Evolutionary conservation across 2,797 vertebrate genomes (phyloP).

Genomic region (Gila robusta): DNA sequence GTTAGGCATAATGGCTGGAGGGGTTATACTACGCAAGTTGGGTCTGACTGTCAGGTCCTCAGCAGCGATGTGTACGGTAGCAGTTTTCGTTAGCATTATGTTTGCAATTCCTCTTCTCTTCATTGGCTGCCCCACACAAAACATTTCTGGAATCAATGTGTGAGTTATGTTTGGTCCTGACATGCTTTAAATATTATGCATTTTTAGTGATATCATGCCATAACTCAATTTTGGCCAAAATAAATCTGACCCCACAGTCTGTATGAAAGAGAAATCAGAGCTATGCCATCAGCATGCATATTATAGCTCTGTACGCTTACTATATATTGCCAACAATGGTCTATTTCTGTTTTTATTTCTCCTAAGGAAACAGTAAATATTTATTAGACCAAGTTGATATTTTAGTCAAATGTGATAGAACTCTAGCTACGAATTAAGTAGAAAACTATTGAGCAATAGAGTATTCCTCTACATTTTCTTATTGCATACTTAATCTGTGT

Average conservation of each 20-base stretch:
- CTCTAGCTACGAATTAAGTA: neutral
- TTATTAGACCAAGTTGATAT: no score
- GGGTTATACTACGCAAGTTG: conserved; percentile 83
- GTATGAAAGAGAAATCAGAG: neutral
- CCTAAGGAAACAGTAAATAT: neutral
- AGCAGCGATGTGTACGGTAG: conserved; percentile 75
- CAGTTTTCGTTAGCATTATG: conserved; percentile 77
- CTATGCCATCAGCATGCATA: neutral
- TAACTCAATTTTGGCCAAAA: neutral
- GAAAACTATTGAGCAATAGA: neutral
- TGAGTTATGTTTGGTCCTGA: conserved; percentile 44
- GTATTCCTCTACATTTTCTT: no score
- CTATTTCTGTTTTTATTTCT: neutral
- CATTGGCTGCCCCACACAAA: conserved; percentile 88
- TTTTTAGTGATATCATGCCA: neutral
- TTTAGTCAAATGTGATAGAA: neutral
- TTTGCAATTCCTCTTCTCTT: conserved; percentile 83
- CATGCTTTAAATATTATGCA: neutral
- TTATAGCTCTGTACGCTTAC: neutral
- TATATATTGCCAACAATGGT: neutral
- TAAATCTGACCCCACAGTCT: neutral
- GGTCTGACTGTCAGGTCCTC: conserved; percentile 79
- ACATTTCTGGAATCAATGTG: conserved; percentile 72
- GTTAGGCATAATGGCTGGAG: conserved; percentile 86
- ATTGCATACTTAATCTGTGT: neutral